These are phyloP conservation scores for Leptinotarsa texana DNA, from an alignment of 1,140 invertebrate genomes.

Conservation along the genomic window DNA sequence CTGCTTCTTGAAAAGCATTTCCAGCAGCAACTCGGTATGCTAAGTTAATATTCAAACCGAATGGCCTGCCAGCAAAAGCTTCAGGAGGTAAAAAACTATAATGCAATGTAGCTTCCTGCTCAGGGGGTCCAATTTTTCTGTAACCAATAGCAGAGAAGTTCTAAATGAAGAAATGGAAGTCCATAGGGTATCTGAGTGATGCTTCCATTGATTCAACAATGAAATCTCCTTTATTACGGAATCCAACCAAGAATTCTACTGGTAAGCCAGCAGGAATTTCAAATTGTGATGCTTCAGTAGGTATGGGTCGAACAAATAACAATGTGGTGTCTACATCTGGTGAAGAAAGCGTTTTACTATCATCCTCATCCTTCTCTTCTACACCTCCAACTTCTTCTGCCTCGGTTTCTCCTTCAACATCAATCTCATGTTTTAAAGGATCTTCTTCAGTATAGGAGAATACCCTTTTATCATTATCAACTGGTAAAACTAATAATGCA, in stretches of 20 bases:
- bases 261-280: too few relatives aligned
- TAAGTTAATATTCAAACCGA: constrained; percentile 92
- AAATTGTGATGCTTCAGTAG: too few relatives aligned
- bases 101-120: constrained; percentile 90
- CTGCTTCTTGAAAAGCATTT: constrained; percentile 74
- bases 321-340: constrained; percentile 90
- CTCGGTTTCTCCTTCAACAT: constrained; percentile 69
- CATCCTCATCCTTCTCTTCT: constrained; percentile 67
- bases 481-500: constrained; percentile 61
- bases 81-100: constrained; percentile 96
- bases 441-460: constrained; percentile 73
- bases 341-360: constrained; percentile 76
- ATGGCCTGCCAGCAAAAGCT: constrained; percentile 91
- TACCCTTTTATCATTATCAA: constrained; percentile 54
- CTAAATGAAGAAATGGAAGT: constrained; percentile 97
- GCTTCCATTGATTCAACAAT: too few relatives aligned
- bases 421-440: constrained; percentile 75
- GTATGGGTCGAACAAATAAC: too few relatives aligned
- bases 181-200: constrained; percentile 97
- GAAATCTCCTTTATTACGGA: too few relatives aligned
- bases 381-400: constrained; percentile 65
- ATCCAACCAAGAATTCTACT: too few relatives aligned
- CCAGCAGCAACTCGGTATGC: constrained; percentile 85
- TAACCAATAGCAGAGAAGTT: constrained; percentile 67
- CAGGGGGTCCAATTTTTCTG: constrained; percentile 82